Percentiles rank a stretch among this genome's conserved stretches.
Conservation (phyloP, 2,888 invertebrate species). For the Mechanitis messenoides region DNA sequence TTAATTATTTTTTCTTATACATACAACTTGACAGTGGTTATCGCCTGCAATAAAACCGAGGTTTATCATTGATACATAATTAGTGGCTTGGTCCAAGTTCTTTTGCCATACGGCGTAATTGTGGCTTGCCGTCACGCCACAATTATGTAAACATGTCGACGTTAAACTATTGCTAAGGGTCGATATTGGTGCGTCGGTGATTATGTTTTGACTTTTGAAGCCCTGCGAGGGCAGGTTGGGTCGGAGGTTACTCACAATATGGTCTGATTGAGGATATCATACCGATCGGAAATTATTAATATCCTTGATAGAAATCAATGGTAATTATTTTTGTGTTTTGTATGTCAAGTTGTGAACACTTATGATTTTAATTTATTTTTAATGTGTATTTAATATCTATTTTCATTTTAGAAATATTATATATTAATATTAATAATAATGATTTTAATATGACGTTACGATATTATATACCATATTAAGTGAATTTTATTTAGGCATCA, state of each 20-base stretch:
- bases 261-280: slow-evolving; percentile 15
- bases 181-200: slow-evolving; percentile 19
- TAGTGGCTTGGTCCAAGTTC: slow-evolving; percentile 36
- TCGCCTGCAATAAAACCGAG: slow-evolving; percentile 9
- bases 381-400: too few relatives aligned
- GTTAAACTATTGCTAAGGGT: slow-evolving; percentile 18
- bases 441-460: too few relatives aligned
- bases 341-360: too few relatives aligned
- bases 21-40: background rate
- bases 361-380: too few relatives aligned
- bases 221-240: slow-evolving; percentile 17
- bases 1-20: background rate
- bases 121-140: slow-evolving; percentile 50
- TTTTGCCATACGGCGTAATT: slow-evolving; percentile 64
- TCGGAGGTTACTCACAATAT: slow-evolving; percentile 17
- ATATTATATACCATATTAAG: too few relatives aligned
- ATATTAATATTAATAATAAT: too few relatives aligned
- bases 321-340: background rate
- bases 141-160: slow-evolving; percentile 58
- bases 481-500: too few relatives aligned
- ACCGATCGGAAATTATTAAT: slow-evolving; percentile 2
- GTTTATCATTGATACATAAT: slow-evolving; percentile 48
- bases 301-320: background rate
- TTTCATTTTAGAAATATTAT: too few relatives aligned
- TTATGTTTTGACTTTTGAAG: slow-evolving; percentile 24